A percentile compares a stretch with the other conserved stretches of the same genome.
Conservation (phyloP, 2,888 invertebrate species). For the Lysandra coridon region DNA sequence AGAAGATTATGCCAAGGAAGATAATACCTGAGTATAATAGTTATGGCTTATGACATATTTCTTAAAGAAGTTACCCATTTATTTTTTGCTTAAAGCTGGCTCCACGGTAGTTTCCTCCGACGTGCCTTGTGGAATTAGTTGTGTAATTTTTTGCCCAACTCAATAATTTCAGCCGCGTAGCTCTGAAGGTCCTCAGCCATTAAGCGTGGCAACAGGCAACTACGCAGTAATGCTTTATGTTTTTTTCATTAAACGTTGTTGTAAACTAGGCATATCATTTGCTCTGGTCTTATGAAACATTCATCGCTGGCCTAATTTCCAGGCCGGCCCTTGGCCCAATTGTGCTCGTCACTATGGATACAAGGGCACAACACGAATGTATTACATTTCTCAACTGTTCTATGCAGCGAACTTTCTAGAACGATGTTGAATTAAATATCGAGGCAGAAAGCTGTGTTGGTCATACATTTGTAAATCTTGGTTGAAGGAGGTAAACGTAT, state of each 20-base stretch:
- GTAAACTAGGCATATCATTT: slow-evolving; percentile 21
- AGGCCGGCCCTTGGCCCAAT: slow-evolving; percentile 40
- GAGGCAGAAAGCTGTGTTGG: not conserved
- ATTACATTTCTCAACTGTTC: not conserved
- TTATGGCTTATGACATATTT: too few species aligned
- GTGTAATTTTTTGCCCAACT: not conserved
- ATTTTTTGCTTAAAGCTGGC: not conserved
- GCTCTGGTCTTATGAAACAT: slow-evolving; percentile 30
- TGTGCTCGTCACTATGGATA: slow-evolving; percentile 39
- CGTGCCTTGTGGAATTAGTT: not conserved
- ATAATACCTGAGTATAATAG: too few species aligned
- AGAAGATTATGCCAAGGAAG: too few species aligned
- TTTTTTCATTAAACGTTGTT: slow-evolving; percentile 19
- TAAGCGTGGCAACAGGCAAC: not conserved
- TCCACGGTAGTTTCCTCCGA: not conserved
- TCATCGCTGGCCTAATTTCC: slow-evolving; percentile 36
- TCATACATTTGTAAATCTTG: not conserved
- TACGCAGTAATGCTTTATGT: slow-evolving; percentile 14
- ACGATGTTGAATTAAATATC: not conserved
- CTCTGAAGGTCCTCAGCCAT: not conserved
- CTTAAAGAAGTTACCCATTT: not conserved
- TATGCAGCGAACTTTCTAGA: slow-evolving; percentile 8
- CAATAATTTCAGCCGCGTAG: not conserved
- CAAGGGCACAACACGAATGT: slow-evolving; percentile 35
- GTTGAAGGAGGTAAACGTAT: not conserved